These are phyloP conservation scores for Tretioscincus oriximinensis DNA, from an alignment of 2,113 vertebrate genomes.

Conservation along the genomic window DNA sequence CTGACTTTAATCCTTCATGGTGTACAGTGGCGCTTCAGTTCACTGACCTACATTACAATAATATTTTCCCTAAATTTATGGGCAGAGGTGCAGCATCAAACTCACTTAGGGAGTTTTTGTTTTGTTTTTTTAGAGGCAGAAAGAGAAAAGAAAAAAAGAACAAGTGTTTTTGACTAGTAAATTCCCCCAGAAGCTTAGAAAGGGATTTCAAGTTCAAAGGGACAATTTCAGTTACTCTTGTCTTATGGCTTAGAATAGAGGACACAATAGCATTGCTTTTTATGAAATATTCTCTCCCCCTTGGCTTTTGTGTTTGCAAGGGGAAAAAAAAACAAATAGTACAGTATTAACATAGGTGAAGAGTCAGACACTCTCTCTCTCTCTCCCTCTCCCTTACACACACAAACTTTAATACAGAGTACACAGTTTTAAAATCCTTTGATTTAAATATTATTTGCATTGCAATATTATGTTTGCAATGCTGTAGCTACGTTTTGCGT, in stretches of 20 bases:
- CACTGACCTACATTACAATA: slow-evolving; percentile 72
- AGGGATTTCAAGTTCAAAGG: slow-evolving; percentile 71
- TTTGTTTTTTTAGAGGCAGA: slow-evolving; percentile 23
- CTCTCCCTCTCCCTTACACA: slow-evolving; percentile 16
- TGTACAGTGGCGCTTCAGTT: slow-evolving; percentile 65
- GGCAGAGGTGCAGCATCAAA: slow-evolving; percentile 65
- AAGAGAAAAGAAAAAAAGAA: slow-evolving; percentile 40
- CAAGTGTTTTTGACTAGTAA: slow-evolving; percentile 46
- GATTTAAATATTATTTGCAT: background rate
- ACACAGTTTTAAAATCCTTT: slow-evolving; percentile 20
- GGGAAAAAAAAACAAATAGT: slow-evolving; percentile 30
- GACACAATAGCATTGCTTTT: slow-evolving; percentile 60
- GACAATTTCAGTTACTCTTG: slow-evolving; percentile 63
- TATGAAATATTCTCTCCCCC: slow-evolving; percentile 57
- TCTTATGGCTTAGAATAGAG: slow-evolving; percentile 66
- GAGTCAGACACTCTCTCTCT: slow-evolving; percentile 5
- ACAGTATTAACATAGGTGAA: slow-evolving; percentile 41
- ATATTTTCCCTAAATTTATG: slow-evolving; percentile 68
- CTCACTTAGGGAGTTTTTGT: slow-evolving; percentile 56
- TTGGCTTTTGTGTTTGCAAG: slow-evolving; percentile 50
- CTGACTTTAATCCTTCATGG: slow-evolving; percentile 58
- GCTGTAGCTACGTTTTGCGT: background rate
- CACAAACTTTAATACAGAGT: slow-evolving; percentile 29
- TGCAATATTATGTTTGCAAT: slow-evolving; percentile 15
- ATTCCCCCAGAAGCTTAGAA: slow-evolving; percentile 58